These are phyloP conservation scores for Clarias magur DNA, from an alignment of 2,113 vertebrate species.

Conservation along the genomic window DNA sequence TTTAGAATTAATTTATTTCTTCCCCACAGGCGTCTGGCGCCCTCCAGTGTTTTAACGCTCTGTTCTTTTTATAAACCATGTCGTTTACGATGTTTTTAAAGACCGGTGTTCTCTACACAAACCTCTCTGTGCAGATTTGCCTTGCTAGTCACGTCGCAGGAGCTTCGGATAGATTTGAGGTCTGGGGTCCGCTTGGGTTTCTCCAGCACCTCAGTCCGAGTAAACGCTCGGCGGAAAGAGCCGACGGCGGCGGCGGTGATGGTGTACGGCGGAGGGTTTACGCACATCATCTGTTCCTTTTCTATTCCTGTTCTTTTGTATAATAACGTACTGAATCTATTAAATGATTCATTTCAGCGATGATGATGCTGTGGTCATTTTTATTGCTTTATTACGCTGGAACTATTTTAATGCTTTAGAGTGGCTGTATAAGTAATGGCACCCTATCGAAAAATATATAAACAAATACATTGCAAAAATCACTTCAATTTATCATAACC, in stretches of 20 bases:
- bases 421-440: neutral
- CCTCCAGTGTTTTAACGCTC: neutral
- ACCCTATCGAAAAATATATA: neutral
- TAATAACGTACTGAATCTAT: slow-evolving; percentile 19
- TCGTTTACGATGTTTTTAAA: neutral
- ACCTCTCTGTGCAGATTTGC: neutral
- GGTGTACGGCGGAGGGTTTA: neutral
- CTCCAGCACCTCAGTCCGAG: neutral
- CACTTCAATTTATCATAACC: too few relatives aligned
- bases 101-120: neutral
- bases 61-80: neutral
- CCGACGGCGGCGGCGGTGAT: neutral
- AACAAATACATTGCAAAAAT: neutral
- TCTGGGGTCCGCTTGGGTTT: too few relatives aligned
- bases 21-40: neutral
- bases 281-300: neutral
- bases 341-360: slow-evolving; percentile 9
- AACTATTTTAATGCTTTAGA: neutral
- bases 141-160: neutral
- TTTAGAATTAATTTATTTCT: too few relatives aligned
- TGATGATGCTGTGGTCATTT: neutral
- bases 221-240: neutral
- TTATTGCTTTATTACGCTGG: neutral
- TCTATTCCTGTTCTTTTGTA: slow-evolving; percentile 11
- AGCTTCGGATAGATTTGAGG: neutral